Base-by-base conservation (phyloP, 2,888 invertebrate species). In the Drosophila nigricruria region DNA sequence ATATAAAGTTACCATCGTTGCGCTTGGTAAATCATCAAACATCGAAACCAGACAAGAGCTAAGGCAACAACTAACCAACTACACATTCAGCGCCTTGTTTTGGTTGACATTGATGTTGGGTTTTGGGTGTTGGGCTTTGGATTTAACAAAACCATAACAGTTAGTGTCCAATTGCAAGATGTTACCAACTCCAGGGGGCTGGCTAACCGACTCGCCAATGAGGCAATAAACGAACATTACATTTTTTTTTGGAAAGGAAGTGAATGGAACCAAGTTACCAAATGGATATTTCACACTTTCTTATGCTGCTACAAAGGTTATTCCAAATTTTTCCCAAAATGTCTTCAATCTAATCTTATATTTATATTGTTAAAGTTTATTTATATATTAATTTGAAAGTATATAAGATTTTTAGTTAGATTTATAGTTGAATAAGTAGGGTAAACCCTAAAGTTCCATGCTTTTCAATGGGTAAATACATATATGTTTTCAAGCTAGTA, bases 1-100 rank as follows among this genome's bases (percentile, higher is more conserved):
- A 75, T 82, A 77, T 87, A 77, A 67, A 69, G 65, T 89, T 89
- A 81, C 82, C 71, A 64, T 34, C 64, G 86, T 68, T 79, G 67
- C 69, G 74, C 74, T 72, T 79, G 81, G 73, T 42, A 67, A 71
- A 75, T 70, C 45, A 52, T 70, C 45, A 56, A 56, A 60, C 58
- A 57, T 64, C 43, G 47, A 65, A 70, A 57, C 57, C 64, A 56
- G 59, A 40, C 61, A 42, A 68, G 30, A 65, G 42, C 42, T 42
- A 65, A 40, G 32, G 18, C 34, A 32, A 32, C 32, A 32, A 23
- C 27, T 43, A 32, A 5, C 30, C 34, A 34, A 34, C 50, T 32
- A 23, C n/a, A 45, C 58, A 40, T 52, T 40, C 32, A 67, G 34
- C 42, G 59, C 53, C 32, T 53, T 58, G 53, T 66, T 65, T 79